Evolutionary conservation across 2,888 invertebrate genomes (phyloP), one percentile per base, ranked within the genome.

Genomic region (Spodoptera exigua): DNA sequence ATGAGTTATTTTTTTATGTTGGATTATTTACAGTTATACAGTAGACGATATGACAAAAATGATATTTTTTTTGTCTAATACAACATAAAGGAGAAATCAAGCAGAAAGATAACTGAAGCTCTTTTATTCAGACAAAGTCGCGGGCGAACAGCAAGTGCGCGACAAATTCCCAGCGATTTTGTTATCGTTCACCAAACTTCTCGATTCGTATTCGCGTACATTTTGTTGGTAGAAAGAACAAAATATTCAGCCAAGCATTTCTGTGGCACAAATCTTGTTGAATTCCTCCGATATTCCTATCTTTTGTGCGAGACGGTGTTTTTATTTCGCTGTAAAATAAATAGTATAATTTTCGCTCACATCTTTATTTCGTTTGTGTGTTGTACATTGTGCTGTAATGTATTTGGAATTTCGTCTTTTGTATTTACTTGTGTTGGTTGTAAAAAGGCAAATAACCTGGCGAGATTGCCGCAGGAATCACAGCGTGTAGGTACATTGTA

Each of bases 141-240:
- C 37, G 48, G 40, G 44, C 12, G 5, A 35, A 13, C 16, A 46
- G 58, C 56, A 46, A 59, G 72, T 55, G 57, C 44, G 18, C 44
- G 16, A 66, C 49, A 66, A 72, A 72, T 63, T 68, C 61, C 36
- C 43, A 11, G 49, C 49, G 57, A 75, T 69, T 72, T 48, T 54
- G 72, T 72, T 72, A 66, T 72, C 72, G 61, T 66, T 53, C 49
- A 37, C 55, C 39, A 62, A 64, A 75, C 54, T 75, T 65, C 62
- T 41, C 63, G 49, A 72, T 64, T 58, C 53, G 43, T 61, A 64
- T 53, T 45, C 47, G 48, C 51, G 51, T 51, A 56, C 70, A 70
- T 65, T 70, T 57, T 54, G 65, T 59, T 52, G 13, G 56, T 51
- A 32, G 48, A 62, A 63, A 63, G 54, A 69, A 54, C 58, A 47